Evolutionary conservation across 2,888 invertebrate genomes (phyloP).

Genomic region (Dolichopus griseipennis): DNA sequence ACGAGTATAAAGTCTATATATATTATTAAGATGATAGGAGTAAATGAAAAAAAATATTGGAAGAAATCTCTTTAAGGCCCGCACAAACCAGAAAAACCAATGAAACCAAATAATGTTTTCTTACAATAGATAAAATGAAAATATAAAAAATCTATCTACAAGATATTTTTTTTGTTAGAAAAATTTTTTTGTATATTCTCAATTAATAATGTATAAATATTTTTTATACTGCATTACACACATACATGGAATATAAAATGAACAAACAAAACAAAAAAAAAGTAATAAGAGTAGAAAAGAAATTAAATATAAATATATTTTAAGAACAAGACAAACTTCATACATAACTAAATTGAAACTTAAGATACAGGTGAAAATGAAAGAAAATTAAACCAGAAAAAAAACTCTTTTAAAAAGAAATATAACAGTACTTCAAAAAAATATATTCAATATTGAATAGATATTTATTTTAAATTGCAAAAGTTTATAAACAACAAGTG

Average conservation of each 20-base stretch:
- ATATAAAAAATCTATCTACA: too few species aligned
- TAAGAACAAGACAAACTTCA: too few species aligned
- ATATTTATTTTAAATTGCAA: too few species aligned
- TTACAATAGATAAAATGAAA: too few species aligned
- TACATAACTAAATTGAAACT: not conserved
- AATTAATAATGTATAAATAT: slow-evolving; percentile 1
- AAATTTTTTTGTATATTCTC: not conserved
- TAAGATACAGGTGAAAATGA: not conserved
- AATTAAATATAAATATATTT: too few species aligned
- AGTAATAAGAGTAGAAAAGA: not conserved
- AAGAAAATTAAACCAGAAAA: not conserved
- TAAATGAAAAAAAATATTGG: too few species aligned
- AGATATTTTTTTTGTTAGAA: not conserved
- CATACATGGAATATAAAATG: not conserved
- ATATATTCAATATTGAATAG: too few species aligned
- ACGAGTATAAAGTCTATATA: too few species aligned
- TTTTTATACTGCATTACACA: not conserved
- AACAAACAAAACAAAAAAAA: not conserved
- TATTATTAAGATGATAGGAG: not conserved
- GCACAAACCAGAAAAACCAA: not conserved
- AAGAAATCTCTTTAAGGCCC: not conserved
- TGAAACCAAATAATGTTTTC: not conserved
- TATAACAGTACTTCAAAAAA: not conserved
- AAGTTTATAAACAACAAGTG: too few species aligned
- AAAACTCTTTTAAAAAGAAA: not conserved